Evolutionary conservation across 2,888 invertebrate species (phyloP).

Genomic region (Drosophila demipolita): DNA sequence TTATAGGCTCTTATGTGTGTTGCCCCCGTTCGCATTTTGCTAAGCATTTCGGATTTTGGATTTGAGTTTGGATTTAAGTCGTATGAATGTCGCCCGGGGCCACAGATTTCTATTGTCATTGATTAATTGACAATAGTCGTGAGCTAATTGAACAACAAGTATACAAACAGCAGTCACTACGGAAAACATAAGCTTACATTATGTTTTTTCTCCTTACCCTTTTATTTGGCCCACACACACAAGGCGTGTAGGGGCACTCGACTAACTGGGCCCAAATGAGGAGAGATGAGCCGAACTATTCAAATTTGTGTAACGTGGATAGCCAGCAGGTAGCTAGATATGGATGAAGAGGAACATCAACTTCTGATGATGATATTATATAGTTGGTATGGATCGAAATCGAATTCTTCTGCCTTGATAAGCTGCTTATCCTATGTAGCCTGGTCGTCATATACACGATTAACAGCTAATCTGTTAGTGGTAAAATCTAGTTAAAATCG

Average conservation of each 20-base stretch:
- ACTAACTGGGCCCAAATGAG: slow-evolving; percentile 22
- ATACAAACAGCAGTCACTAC: slow-evolving; percentile 14
- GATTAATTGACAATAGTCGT: slow-evolving; percentile 74
- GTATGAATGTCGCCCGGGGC: slow-evolving; percentile 52
- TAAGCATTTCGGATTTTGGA: slow-evolving; percentile 8
- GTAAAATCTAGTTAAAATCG: not conserved
- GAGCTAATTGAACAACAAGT: slow-evolving; percentile 56
- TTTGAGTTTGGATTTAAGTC: slow-evolving; percentile 15
- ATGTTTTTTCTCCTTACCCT: not conserved
- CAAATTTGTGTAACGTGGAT: slow-evolving; percentile 5
- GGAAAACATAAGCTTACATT: slow-evolving; percentile 1
- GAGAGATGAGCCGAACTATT: slow-evolving; percentile 15
- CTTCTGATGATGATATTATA: not conserved
- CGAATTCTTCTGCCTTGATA: not conserved
- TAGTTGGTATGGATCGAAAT: not conserved
- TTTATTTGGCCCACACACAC: slow-evolving; percentile 36
- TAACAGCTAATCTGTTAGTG: not conserved
- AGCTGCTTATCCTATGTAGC: not conserved
- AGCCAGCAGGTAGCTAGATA: not conserved
- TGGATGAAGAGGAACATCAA: not conserved
- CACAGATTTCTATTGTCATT: slow-evolving; percentile 69
- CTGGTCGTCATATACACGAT: not conserved
- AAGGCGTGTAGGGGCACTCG: slow-evolving; percentile 7
- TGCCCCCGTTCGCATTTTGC: slow-evolving; percentile 38
- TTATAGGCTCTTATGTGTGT: slow-evolving; percentile 47